Base-by-base conservation (phyloP, 2,888 invertebrate genomes). In the Dynastes grantii region DNA sequence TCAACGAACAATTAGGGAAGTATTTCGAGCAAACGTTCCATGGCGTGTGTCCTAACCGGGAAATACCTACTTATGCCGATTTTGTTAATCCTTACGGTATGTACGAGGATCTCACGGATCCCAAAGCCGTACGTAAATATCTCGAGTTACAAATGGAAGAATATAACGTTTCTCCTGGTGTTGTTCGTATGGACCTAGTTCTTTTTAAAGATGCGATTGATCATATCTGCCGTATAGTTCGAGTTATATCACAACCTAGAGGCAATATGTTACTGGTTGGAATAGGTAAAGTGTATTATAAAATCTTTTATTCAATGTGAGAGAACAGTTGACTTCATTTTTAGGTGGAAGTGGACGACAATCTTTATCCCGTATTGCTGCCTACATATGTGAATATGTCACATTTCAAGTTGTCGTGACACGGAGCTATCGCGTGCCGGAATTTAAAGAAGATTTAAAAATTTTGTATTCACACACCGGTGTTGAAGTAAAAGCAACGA, bases 151-250 rank as follows among this genome's bases (percentile, higher is more conserved):
- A 91, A 83, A 90, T 96, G 90, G 93, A 93, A 67, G 95, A 95
- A 84, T 95, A 96, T 89, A 97, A 97, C 89, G 91, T 92, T 68
- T 92, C 93, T 9, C 94, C 95, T 0, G 96, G 96, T 0, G 93
- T 94, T 32, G 92, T 95, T 2, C 92, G 93, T 84, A 93, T 97
- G 92, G 94, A 96, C 87, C 89, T 97, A 79, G 96, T 97, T 5
- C 91, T 97, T 79, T 97, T 97, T 88, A 93, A 92, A 83, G 96
- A 97, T 85, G 97, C 97, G 9, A 93, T 97, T 63, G 95, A 96
- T 84, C 97, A 97, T 88, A 92, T 97, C 76, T 94, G 94, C 80
- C 92, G 95, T 81, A 94, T 97, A 79, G 93, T 95, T 32, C 91
- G 97, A 63, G 95, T 97, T 45, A 92, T 97, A 77, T 95, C 96